Conservation (phyloP, 2,888 invertebrate species). For the Meloe dianella region DNA sequence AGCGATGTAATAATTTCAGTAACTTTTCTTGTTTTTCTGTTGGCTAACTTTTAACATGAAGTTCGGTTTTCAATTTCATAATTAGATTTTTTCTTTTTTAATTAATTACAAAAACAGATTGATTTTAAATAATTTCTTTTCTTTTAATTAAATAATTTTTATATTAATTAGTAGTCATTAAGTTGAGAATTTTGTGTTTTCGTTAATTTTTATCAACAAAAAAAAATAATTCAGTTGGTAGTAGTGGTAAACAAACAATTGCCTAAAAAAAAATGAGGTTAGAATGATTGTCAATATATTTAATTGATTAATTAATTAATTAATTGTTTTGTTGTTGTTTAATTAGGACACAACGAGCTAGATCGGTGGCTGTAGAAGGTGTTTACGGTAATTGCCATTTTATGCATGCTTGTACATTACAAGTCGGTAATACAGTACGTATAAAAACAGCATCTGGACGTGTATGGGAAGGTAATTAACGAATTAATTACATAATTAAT, state of each 20-base stretch:
- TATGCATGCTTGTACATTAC: slow-evolving; percentile 86
- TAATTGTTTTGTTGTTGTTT: not conserved
- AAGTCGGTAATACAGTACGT: slow-evolving; percentile 83
- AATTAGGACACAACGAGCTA: slow-evolving; percentile 71
- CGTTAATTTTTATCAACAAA: no score
- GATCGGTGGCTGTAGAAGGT: slow-evolving; percentile 78
- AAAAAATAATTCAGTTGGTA: not conserved
- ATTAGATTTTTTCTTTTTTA: no score
- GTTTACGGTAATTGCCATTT: slow-evolving; percentile 89
- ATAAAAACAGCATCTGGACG: slow-evolving; percentile 83
- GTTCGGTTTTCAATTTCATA: no score
- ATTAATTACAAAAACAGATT: no score
- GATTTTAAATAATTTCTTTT: no score
- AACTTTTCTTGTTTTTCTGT: no score
- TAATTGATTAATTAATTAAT: not conserved
- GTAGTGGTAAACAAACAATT: not conserved
- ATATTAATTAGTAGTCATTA: no score
- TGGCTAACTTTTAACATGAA: no score
- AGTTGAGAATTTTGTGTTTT: no score
- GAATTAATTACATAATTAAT: no score
- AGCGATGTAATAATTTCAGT: no score
- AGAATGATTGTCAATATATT: not conserved
- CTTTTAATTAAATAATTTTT: no score
- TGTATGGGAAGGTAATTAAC: slow-evolving; percentile 75
- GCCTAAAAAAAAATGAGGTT: not conserved